Conservation (phyloP, 2,113 vertebrate genomes). For the Leucoraja erinaceus region DNA sequence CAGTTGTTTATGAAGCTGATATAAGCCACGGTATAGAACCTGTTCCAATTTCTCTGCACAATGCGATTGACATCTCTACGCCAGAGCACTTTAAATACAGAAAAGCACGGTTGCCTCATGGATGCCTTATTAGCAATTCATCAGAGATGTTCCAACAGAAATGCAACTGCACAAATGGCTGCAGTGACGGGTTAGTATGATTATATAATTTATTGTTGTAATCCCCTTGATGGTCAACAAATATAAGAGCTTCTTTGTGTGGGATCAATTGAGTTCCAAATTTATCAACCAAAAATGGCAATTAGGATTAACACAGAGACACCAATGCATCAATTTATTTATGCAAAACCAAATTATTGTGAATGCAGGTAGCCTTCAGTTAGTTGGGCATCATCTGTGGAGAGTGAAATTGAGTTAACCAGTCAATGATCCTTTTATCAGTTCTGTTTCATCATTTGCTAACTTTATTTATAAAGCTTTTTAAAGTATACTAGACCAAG, state of each 20-base stretch:
- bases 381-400: no score
- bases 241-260: neutral
- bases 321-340: neutral
- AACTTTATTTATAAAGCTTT: neutral
- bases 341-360: neutral
- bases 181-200: slow-evolving; percentile 57
- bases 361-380: no score
- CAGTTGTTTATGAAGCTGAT: slow-evolving; percentile 63
- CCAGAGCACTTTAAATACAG: slow-evolving; percentile 78
- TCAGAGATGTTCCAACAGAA: slow-evolving; percentile 62
- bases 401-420: no score
- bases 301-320: neutral
- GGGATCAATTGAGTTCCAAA: neutral
- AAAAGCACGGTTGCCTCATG: slow-evolving; percentile 75
- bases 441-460: no score
- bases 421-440: no score
- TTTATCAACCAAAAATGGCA: neutral
- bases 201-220: slow-evolving; percentile 20
- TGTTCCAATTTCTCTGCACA: slow-evolving; percentile 70
- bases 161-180: slow-evolving; percentile 80
- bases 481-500: neutral
- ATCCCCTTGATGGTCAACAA: neutral
- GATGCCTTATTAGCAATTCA: slow-evolving; percentile 69
- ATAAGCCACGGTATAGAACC: slow-evolving; percentile 75
- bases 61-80: slow-evolving; percentile 51